phyloP scores from a whole-genome alignment of 2,888 invertebrate species.

The Phrixothrix hirtus region DNA sequence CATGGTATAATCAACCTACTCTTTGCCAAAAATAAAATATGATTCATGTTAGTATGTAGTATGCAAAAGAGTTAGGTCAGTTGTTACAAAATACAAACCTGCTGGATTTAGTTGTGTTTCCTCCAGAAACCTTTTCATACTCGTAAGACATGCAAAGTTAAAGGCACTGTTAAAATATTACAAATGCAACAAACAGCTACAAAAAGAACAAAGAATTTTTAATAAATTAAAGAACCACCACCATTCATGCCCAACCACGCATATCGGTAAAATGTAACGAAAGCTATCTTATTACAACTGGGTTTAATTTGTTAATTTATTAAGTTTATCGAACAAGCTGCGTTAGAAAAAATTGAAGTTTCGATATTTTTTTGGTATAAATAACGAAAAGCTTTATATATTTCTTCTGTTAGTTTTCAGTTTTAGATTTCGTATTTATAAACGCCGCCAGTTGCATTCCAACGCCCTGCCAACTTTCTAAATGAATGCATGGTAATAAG shows the following conservation, averaged over 20 bases:
- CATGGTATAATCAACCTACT: no score
- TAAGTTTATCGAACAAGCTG: not conserved
- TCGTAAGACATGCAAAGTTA: constrained; percentile 72
- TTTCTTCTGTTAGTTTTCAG: constrained; percentile 2
- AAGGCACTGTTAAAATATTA: constrained; percentile 44
- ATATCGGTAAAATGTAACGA: no score
- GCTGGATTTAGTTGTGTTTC: constrained; percentile 62
- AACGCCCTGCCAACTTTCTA: constrained; percentile 19
- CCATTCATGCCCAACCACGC: no score
- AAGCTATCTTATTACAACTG: no score
- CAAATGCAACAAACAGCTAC: no score
- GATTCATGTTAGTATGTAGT: constrained; percentile 1
- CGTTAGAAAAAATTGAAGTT: not conserved
- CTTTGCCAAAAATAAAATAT: constrained; percentile 1
- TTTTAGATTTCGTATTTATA: constrained; percentile 24
- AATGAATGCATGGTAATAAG: not conserved
- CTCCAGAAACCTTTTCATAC: constrained; percentile 69
- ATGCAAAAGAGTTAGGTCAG: constrained; percentile 6
- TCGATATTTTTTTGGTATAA: constrained; percentile 9
- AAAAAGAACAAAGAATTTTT: no score
- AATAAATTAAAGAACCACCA: no score
- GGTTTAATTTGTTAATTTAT: no score
- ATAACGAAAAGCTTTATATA: constrained; percentile 8
- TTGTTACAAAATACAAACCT: constrained; percentile 51
- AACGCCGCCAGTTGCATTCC: constrained; percentile 25